These are phyloP conservation scores for Channa striata DNA, from an alignment of 2,797 vertebrate genomes.

Conservation along the genomic window DNA sequence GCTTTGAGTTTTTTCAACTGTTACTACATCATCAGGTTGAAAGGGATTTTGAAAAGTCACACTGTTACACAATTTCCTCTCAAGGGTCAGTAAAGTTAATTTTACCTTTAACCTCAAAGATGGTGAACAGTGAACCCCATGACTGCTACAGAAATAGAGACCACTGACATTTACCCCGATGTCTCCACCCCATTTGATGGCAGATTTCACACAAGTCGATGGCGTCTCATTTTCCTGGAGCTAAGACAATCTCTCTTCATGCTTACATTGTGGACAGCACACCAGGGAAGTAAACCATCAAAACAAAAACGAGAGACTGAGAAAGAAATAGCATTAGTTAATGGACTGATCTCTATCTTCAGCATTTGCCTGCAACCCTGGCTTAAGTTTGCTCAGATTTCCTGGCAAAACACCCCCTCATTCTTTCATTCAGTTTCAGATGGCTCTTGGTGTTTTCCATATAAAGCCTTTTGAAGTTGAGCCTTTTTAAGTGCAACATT, in stretches of 20 bases:
- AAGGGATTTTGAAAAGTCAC: constrained; percentile 37
- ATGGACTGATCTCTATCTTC: constrained; percentile 23
- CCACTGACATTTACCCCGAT: constrained; percentile 47
- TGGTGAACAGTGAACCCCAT: constrained; percentile 25
- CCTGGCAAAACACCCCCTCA: constrained; percentile 3
- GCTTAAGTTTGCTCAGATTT: constrained; percentile 11
- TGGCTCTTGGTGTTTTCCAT: constrained; percentile 35
- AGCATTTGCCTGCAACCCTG: constrained; percentile 25
- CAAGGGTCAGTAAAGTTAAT: constrained; percentile 42
- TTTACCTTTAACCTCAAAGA: constrained; percentile 42
- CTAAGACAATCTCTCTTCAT: background rate
- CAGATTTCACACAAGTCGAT: constrained; percentile 1
- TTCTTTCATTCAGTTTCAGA: constrained; percentile 31
- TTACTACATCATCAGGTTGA: constrained; percentile 15
- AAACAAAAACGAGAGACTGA: background rate
- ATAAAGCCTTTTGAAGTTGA: constrained; percentile 51
- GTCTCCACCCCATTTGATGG: constrained; percentile 24
- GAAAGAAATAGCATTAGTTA: constrained; percentile 2
- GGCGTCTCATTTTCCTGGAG: background rate
- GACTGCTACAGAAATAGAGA: constrained; percentile 48
- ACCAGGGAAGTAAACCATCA: background rate
- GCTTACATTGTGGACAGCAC: background rate
- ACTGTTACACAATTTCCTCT: constrained; percentile 14
- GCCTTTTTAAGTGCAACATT: constrained; percentile 57
- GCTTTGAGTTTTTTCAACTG: background rate